These are phyloP conservation scores for Chionis minor DNA, from an alignment of 2,113 vertebrate genomes.

Conservation along the genomic window DNA sequence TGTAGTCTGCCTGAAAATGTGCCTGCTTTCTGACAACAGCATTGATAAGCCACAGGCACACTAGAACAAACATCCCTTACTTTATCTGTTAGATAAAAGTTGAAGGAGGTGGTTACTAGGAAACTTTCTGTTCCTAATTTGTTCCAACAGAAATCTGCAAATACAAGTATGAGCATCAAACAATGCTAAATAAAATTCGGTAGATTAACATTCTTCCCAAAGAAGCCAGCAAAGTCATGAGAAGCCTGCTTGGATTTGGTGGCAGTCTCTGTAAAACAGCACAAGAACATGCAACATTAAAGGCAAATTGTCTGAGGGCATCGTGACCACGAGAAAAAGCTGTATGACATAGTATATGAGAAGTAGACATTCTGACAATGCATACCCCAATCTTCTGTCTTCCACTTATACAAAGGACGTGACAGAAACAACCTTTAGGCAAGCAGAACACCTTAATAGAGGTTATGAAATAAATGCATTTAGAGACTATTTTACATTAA, in stretches of 20 bases:
- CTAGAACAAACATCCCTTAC: conserved; percentile 57
- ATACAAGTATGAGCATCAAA: background rate
- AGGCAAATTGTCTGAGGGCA: background rate
- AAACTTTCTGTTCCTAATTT: conserved; percentile 39
- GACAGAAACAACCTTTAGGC: background rate
- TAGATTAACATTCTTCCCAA: background rate
- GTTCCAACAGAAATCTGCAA: conserved; percentile 22
- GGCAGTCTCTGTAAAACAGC: background rate
- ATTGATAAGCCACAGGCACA: conserved; percentile 65
- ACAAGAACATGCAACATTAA: background rate
- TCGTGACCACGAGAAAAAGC: background rate
- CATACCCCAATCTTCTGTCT: background rate
- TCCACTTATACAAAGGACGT: background rate
- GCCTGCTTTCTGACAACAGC: conserved; percentile 69
- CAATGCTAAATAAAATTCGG: background rate
- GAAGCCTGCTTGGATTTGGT: background rate
- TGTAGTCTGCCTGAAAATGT: conserved; percentile 62
- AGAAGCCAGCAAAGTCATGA: background rate
- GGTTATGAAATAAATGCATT: background rate
- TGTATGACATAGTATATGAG: background rate
- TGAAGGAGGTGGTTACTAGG: background rate
- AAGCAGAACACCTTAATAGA: background rate
- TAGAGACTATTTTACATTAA: background rate
- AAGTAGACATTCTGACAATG: background rate
- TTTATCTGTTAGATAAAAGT: conserved; percentile 50